These are phyloP conservation scores for western clawed frog (Xenopus tropicalis) DNA, from an alignment of 2,113 vertebrate species.

Conservation along the genomic window UCB_Xtro_10.0 CM004447.2:59535501-59536000, in stretches of 20 bases:
- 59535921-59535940: too few species aligned
- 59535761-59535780: slow-evolving; percentile 19
- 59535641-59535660: background rate
- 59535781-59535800: slow-evolving; percentile 5
- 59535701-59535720: slow-evolving; percentile 12
- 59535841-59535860: slow-evolving; percentile 4
- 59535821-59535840: slow-evolving; percentile 4
- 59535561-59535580: too few species aligned
- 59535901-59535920: too few species aligned
- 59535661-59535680: too few species aligned
- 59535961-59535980: too few species aligned
- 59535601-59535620: too few species aligned
- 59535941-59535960: too few species aligned
- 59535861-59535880: background rate
- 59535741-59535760: slow-evolving; percentile 4
- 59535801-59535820: background rate
- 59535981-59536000: too few species aligned
- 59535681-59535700: background rate
- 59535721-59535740: background rate
- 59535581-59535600: too few species aligned
- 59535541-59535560: background rate
- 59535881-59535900: background rate
- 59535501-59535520: background rate
- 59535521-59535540: background rate
- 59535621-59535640: background rate